These are phyloP conservation scores for Rosalia funebris DNA, from an alignment of 2,888 invertebrate genomes.

Conservation along the genomic window DNA sequence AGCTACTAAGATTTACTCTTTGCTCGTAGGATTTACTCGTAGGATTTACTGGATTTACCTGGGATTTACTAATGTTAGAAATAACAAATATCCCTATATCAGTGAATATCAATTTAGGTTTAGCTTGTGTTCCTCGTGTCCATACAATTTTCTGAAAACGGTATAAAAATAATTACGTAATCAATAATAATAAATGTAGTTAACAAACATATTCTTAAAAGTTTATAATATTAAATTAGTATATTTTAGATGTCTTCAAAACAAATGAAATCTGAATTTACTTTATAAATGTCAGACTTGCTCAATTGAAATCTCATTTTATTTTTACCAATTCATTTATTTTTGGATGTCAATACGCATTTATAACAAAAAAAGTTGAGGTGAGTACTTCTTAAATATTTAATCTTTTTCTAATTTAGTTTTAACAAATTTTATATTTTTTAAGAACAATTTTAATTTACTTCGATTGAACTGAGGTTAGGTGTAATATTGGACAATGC, in stretches of 20 bases:
- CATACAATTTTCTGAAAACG: not conserved
- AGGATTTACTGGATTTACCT: no score
- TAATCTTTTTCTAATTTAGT: no score
- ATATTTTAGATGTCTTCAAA: slow-evolving; percentile 5
- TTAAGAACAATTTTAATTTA: not conserved
- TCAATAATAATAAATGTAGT: slow-evolving; percentile 23
- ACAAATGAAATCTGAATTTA: slow-evolving; percentile 21
- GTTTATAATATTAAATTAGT: not conserved
- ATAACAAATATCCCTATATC: not conserved
- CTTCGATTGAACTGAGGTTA: slow-evolving; percentile 13
- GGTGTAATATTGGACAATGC: slow-evolving; percentile 39
- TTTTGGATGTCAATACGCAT: slow-evolving; percentile 40
- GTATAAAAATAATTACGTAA: slow-evolving; percentile 36
- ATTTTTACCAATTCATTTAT: slow-evolving; percentile 44
- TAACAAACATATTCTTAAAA: not conserved
- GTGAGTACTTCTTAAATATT: slow-evolving; percentile 25
- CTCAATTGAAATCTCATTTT: slow-evolving; percentile 25
- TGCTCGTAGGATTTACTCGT: no score
- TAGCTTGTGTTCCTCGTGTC: no score
- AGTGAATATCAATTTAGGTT: not conserved
- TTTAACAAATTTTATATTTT: not conserved
- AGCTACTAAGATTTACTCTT: no score
- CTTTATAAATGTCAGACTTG: slow-evolving; percentile 22
- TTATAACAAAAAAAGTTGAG: slow-evolving; percentile 23
- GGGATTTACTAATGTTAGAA: no score